Evolutionary conservation across 2,888 invertebrate species (phyloP), one percentile per base, ranked within the genome.

Genomic region (Lithophane leautieri): DNA sequence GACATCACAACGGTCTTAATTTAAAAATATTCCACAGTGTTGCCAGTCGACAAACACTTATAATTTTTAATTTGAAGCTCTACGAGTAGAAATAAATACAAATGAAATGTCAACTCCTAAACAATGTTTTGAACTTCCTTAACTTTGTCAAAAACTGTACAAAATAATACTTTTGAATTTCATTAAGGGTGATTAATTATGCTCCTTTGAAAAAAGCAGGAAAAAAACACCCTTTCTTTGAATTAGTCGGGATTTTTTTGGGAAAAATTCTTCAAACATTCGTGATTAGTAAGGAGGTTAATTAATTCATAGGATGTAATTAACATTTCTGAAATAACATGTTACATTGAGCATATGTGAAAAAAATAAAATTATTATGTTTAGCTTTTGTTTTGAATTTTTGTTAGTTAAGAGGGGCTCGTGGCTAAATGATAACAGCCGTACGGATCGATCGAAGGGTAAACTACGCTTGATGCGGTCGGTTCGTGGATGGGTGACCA

Each of bases 121-220:
- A 74, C 76, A 79, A 70, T 80, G 50, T 69, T 76, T 73, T 84
- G n/a, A 68, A 78, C 74, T 76, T 84, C 81, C 67, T 74, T 78
- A 77, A 69, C 75, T 70, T 77, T 76, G 58, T 70, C 63, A 56
- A 82, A 81, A 79, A 73, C 63, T 69, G 47, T 73, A 75, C 63
- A 68, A 69, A 71, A 78, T 72, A 85, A 79, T 72, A 69, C 63
- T 80, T 80, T 75, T 63, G 80, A 82, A 87, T 85, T 72, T 81
- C 71, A 81, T 86, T 82, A 79, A 40, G 63, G 63, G 40, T 79
- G 73, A 82, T 82, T 78, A 73, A 85, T 87, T 72, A 84, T 40
- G 70, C 50, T 75, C 44, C 67, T 68, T 72, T 77, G 67, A 73
- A 83, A 73, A 76, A 71, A 73, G 40, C 14, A 50, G 70, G 22